Evolutionary conservation across 2,888 invertebrate genomes (phyloP), one percentile per base, ranked within the genome.

Genomic region (Synanthedon vespiformis): DNA sequence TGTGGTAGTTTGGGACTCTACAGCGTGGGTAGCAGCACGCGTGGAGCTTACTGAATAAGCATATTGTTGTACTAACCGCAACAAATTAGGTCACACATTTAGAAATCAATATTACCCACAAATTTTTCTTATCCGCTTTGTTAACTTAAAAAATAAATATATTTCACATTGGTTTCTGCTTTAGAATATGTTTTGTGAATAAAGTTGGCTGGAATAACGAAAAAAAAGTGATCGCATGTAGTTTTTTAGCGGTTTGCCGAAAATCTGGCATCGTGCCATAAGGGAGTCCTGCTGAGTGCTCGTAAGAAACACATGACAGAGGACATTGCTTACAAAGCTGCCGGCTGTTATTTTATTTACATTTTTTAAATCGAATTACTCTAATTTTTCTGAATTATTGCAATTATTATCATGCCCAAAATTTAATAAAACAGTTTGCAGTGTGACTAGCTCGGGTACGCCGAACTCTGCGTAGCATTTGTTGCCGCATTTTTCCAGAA

Each of bases 1-100:
- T 71, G 68, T 55, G 68, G 65, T 68, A 70, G 70, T 74, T 68
- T 66, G 57, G 48, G 55, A 58, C 54, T 57, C 61, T 67, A 58
- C 53, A 60, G 62, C 58, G 44, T 63, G 64, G 64, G 63, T 56
- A 48, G 61, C 57, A 60, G 61, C 57, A 60, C 54, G 48, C 48
- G 48, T 41, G 52, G 49, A 51, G 49, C 51, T 40, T 52, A 56
- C 56, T 56, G 53, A 51, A 54, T 56, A 54, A 40, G 52, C 54
- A 56, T 56, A 56, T 55, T 34, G 10, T 34, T 34, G 34, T 34
- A 10, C 3, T 34, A 34, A 8, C 34, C 34, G 10, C 34, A 34
- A 10, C 8, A 34, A 34, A 34, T 34, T 34, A 34, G 34, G 34
- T 34, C 34, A 34, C 34, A 34, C 10, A 34, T 34, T 34, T 34